Evolutionary conservation across 2,888 invertebrate species (phyloP).

Genomic region (Bugulina stolonifera): DNA sequence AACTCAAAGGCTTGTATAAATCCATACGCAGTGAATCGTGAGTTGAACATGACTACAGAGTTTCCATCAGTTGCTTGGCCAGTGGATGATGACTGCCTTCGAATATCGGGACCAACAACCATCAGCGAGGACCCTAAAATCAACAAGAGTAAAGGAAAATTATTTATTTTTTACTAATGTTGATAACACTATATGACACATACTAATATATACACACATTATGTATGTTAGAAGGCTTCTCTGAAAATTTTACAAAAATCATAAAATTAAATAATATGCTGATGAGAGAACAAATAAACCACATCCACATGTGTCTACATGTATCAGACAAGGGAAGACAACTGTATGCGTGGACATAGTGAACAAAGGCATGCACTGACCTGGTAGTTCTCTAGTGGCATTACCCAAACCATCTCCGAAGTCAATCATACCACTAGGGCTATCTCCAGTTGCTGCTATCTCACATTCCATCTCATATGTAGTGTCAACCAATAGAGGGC

Average conservation of each 20-base stretch:
- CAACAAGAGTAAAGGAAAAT: too few relatives aligned
- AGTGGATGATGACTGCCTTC: background rate
- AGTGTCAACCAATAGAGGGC: conserved; percentile 9
- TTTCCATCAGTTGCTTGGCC: background rate
- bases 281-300: too few relatives aligned
- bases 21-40: background rate
- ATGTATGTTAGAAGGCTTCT: too few relatives aligned
- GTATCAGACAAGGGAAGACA: too few relatives aligned
- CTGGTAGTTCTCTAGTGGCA: background rate
- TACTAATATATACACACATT: too few relatives aligned
- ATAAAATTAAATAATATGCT: too few relatives aligned
- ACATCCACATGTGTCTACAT: too few relatives aligned
- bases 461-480: conserved; percentile 23
- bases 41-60: background rate
- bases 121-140: background rate
- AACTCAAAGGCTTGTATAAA: conserved; percentile 18
- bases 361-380: background rate
- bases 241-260: too few relatives aligned
- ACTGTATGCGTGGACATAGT: too few relatives aligned
- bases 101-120: conserved; percentile 11
- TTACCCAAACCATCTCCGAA: background rate
- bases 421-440: background rate
- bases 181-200: too few relatives aligned
- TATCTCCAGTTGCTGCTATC: background rate
- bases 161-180: too few relatives aligned